A percentile compares a stretch with the other conserved stretches of the same genome.
Evolutionary conservation across 1,140 invertebrate species (phyloP).

Genomic region (Leptoteleia sp.): DNA sequence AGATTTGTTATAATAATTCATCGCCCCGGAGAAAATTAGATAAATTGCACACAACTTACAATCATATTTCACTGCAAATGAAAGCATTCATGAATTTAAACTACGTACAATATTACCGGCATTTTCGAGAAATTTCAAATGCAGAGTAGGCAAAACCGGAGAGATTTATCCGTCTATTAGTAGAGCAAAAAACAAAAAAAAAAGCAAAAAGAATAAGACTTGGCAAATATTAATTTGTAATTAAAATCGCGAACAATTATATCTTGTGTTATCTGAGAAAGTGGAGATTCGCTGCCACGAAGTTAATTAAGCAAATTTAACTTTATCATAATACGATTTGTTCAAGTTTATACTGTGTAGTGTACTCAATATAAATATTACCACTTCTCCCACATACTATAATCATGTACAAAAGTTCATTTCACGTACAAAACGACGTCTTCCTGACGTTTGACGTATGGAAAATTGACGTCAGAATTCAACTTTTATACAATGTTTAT

Average conservation of each 20-base stretch:
- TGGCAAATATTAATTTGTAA: conserved; percentile 29
- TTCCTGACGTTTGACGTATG: too few species aligned
- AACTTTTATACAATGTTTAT: too few species aligned
- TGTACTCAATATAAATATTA: too few species aligned
- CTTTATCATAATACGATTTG: too few species aligned
- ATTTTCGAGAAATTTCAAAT: conserved; percentile 43
- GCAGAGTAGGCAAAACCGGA: conserved; percentile 30
- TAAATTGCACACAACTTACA: conserved; percentile 37
- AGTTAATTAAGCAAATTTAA: too few species aligned
- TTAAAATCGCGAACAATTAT: conserved; percentile 22
- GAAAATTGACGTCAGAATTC: too few species aligned
- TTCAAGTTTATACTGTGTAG: too few species aligned
- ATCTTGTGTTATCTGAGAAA: background rate
- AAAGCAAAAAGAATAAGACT: too few species aligned
- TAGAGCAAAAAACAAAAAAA: conserved; percentile 16
- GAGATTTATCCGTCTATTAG: conserved; percentile 24
- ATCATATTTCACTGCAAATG: conserved; percentile 40
- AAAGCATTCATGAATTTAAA: conserved; percentile 47
- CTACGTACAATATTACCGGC: conserved; percentile 35
- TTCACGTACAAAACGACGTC: too few species aligned
- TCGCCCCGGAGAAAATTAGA: conserved; percentile 38
- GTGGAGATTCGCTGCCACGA: too few species aligned
- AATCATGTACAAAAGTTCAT: too few species aligned
- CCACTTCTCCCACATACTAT: too few species aligned
- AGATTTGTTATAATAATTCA: conserved; percentile 46